phyloP scores from a whole-genome alignment of 2,113 vertebrate species.

The Clarias macrocephalus region DNA sequence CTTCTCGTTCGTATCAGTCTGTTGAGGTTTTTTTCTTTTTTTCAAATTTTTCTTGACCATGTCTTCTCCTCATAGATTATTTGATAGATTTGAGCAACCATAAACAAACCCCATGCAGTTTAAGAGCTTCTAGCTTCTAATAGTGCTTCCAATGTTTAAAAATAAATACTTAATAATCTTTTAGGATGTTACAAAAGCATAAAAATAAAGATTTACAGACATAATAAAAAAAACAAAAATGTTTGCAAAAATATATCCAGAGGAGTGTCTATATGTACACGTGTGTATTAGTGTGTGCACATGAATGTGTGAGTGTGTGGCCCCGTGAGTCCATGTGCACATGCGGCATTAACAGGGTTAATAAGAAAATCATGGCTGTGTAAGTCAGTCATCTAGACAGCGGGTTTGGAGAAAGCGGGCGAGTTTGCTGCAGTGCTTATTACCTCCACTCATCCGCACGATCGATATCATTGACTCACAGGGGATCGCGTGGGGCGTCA shows the following conservation, averaged over 20 bases:
- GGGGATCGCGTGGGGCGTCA: constrained; percentile 60
- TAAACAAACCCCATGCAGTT: too few relatives aligned
- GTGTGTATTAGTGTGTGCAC: not conserved
- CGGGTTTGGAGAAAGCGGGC: constrained; percentile 49
- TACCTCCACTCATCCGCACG: constrained; percentile 75
- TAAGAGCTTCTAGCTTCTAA: too few relatives aligned
- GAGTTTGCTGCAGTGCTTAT: constrained; percentile 64
- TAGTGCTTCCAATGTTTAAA: too few relatives aligned
- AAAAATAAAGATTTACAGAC: too few relatives aligned
- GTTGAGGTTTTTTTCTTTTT: too few relatives aligned
- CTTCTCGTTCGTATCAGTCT: too few relatives aligned
- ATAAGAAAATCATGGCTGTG: constrained; percentile 70
- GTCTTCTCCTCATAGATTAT: too few relatives aligned
- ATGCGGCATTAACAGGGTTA: constrained; percentile 64
- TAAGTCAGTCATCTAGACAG: constrained; percentile 55
- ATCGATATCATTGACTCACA: constrained; percentile 75
- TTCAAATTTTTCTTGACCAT: too few relatives aligned
- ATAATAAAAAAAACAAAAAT: constrained; percentile 40
- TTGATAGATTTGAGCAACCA: too few relatives aligned
- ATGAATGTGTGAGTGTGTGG: not conserved
- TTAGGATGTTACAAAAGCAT: too few relatives aligned
- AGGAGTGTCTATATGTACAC: not conserved
- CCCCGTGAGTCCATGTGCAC: constrained; percentile 52
- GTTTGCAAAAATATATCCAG: not conserved
- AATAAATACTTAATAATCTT: too few relatives aligned